Evolutionary conservation across 2,888 invertebrate species (phyloP), one percentile per base, ranked within the genome.

Genomic region (Amiota minor): DNA sequence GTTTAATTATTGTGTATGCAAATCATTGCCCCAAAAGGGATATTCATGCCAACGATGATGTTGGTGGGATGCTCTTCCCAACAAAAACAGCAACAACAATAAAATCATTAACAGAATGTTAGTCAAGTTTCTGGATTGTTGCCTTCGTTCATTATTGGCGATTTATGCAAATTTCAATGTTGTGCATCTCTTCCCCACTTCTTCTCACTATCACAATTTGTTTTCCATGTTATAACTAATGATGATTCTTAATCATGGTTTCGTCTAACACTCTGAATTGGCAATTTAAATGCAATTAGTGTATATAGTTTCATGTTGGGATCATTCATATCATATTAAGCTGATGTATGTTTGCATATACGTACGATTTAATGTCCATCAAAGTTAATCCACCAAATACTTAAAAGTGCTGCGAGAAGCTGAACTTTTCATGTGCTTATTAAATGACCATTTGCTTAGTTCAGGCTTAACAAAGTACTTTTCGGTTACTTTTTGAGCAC

Each of bases 361-460:
- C 35, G 6, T 35, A 35, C 35, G 35, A 35, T 35, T 35, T 35
- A 35, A 35, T 35, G 6, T 35, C 35, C 35, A 35, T 35, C 35
- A 35, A 35, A 35, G 35, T 35, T 35, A 35, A 35, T 35, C 35
- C 35, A 35, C 35, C 35, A 35, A 35, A 35, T 35, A 35, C 35
- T 35, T 35, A 35, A 6, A 35, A 59, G 59, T 18, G 59, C 6
- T 35, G 35, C n/a, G 3, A 53, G 16, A 20, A 18, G 16, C 20
- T 59, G 9, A 59, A 20, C 18, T 23, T 47, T 68, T 50, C 4
- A 12, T 23, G 70, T 81, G 85, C 83, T 83, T 83, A 83, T 83
- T 86, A 83, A 83, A 83, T 86, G 81, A 80, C 85, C 80, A 83
- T 83, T 85, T 86, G 83, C 81, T 83, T 81, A 83, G 85, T 82